Percentiles rank a stretch among this genome's conserved stretches.
These are phyloP conservation scores for Siniperca obscura DNA, from an alignment of 2,797 vertebrate genomes.

Conservation along the genomic window DNA sequence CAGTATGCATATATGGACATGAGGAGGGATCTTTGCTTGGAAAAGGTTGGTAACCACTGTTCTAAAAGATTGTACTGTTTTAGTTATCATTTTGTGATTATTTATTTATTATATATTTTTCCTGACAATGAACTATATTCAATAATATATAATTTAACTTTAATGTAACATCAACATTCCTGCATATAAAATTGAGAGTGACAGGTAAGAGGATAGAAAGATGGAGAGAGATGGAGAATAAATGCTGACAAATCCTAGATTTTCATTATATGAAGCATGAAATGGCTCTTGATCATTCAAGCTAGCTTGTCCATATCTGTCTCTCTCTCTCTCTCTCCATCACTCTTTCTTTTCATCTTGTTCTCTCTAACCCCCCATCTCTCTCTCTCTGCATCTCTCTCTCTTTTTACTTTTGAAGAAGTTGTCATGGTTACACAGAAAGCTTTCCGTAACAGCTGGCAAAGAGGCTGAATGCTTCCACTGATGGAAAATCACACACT, in stretches of 20 bases:
- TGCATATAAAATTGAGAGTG: background rate
- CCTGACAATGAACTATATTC: background rate
- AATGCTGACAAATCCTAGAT: constrained; percentile 46
- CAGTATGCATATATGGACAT: background rate
- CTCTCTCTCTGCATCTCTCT: background rate
- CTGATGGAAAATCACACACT: constrained; percentile 37
- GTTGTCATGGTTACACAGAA: constrained; percentile 79
- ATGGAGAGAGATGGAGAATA: constrained; percentile 41
- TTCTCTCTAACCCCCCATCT: background rate
- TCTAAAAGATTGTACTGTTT: too few relatives aligned
- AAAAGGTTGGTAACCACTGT: background rate
- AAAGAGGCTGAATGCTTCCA: constrained; percentile 47
- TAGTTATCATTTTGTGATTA: background rate
- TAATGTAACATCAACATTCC: background rate
- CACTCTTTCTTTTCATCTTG: background rate
- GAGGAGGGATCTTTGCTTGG: background rate
- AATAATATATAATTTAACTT: background rate
- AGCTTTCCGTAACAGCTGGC: constrained; percentile 56
- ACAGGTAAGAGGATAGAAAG: constrained; percentile 23
- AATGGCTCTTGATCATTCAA: constrained; percentile 27
- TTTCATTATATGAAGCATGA: constrained; percentile 25
- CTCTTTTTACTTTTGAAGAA: constrained; percentile 38
- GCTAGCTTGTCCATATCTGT: constrained; percentile 7
- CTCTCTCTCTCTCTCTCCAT: background rate
- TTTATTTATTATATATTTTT: background rate